Evolutionary conservation across 2,113 vertebrate species (phyloP), one percentile per base, ranked within the genome.

Genomic region (Thunnus maccoyii): DNA sequence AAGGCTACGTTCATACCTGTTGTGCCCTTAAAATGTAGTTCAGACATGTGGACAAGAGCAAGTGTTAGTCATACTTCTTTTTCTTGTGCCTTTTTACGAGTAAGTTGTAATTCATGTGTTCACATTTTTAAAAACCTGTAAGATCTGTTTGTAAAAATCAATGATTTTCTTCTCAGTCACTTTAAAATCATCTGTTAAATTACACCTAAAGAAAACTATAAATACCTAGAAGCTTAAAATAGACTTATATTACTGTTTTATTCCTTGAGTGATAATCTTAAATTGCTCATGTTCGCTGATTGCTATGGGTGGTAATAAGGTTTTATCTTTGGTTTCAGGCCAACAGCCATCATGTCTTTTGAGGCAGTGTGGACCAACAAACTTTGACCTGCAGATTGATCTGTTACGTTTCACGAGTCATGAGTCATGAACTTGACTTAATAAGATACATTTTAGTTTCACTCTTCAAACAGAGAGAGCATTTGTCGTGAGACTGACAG

Each of bases 311-410:
- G 44, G 4, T 70, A 55, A 8, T 66, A 20, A 6, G 7, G 12
- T 67, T 56, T 81, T 0, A 10, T 36, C 47, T 75, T 66, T 78
- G 17, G n/a, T 84, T 87, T 57, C 16, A 86, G 82, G 9, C 50
- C 0, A 76, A 44, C 0, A 22, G 22, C 22, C 22, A 48, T 18
- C 7, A 9, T 41, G 36, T 41, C 36, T 9, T 8, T 41, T 41
- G 48, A 67, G 25, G 17, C 10, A n/a, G 5, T 20, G 61, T 63
- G 14, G 22, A 60, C 3, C 25, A 17, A 15, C n/a, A 25, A 27
- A 25, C 61, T 68, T 80, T 75, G 68, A 80, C 32, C 61, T 56
- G 5, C 8, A 44, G 9, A 2, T 14, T 6, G 4, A 30, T 30
- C 27, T 30, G 27, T 30, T 30, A 4, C 27, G 4, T 36, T 41